phyloP scores from a whole-genome alignment of 2,113 vertebrate species.

The Lagopus muta region DNA sequence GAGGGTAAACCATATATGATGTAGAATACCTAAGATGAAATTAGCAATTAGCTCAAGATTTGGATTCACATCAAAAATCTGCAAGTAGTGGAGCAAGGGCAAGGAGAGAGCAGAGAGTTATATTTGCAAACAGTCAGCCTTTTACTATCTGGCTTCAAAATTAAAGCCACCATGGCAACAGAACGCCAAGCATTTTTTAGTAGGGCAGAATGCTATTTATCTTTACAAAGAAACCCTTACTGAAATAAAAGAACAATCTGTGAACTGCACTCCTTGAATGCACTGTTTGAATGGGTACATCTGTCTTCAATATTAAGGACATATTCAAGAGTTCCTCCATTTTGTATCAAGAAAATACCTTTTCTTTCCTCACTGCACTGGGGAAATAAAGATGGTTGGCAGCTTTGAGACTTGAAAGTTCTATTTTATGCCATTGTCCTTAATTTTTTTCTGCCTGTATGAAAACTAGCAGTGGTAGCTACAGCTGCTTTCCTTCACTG shows the following conservation, averaged over 20 bases:
- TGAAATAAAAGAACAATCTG: constrained; percentile 19
- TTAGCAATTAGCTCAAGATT: not conserved
- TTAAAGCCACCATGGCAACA: not conserved
- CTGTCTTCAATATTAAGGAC: not conserved
- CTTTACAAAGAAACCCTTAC: not conserved
- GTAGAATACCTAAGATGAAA: not conserved
- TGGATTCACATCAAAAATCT: not conserved
- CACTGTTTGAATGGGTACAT: not conserved
- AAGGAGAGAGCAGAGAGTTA: not conserved
- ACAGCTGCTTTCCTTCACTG: not conserved
- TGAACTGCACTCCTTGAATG: not conserved
- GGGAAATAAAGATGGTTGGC: not conserved
- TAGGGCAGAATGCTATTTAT: not conserved
- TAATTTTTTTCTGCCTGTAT: not conserved
- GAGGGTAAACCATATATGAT: not conserved
- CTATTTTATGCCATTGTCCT: not conserved
- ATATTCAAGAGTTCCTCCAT: constrained; percentile 17
- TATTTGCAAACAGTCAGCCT: not conserved
- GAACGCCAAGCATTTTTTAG: not conserved
- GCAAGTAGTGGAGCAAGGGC: not conserved
- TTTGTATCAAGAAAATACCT: not conserved
- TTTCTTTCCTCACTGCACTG: not conserved
- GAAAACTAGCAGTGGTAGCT: not conserved
- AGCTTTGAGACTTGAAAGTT: not conserved
- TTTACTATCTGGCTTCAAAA: not conserved